phyloP scores from a whole-genome alignment of 2,797 vertebrate species.

The Nyctibius grandis region DNA sequence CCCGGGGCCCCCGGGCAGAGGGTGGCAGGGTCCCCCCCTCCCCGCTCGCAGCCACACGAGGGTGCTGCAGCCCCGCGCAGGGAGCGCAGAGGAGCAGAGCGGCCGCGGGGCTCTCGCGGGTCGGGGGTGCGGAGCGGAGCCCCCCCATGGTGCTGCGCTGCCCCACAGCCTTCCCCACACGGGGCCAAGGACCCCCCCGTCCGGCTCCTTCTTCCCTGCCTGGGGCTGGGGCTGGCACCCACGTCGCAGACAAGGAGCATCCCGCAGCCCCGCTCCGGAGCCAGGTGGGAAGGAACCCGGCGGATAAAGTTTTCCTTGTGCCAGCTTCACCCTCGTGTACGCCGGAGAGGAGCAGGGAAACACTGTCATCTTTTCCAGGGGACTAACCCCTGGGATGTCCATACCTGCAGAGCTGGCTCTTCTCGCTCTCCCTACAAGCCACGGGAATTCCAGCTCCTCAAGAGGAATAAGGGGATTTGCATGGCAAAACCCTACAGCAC shows the following conservation, averaged over 20 bases:
- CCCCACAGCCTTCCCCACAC: no score
- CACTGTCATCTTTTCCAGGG: accelerated
- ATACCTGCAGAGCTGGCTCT: accelerated
- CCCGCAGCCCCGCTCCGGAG: neutral
- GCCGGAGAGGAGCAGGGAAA: neutral
- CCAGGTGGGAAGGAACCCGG: accelerated
- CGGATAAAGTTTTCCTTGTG: neutral
- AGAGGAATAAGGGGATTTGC: neutral
- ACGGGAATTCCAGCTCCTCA: neutral
- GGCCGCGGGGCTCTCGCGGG: no score
- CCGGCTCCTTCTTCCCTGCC: neutral
- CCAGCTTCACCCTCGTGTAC: accelerated
- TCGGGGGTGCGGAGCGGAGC: neutral
- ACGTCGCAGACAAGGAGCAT: accelerated
- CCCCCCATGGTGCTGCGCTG: accelerated
- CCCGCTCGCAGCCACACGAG: constrained; percentile 56
- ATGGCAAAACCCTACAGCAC: neutral
- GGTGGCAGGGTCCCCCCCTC: no score
- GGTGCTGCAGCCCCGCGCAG: constrained; percentile 33
- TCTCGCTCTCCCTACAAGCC: accelerated
- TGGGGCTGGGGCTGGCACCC: neutral
- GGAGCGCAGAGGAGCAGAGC: neutral
- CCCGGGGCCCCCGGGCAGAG: no score
- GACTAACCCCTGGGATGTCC: neutral
- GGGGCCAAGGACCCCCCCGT: no score